Conservation (phyloP, 64 coral and sea anemone genomes). For the Pachyseris speciosa region DNA sequence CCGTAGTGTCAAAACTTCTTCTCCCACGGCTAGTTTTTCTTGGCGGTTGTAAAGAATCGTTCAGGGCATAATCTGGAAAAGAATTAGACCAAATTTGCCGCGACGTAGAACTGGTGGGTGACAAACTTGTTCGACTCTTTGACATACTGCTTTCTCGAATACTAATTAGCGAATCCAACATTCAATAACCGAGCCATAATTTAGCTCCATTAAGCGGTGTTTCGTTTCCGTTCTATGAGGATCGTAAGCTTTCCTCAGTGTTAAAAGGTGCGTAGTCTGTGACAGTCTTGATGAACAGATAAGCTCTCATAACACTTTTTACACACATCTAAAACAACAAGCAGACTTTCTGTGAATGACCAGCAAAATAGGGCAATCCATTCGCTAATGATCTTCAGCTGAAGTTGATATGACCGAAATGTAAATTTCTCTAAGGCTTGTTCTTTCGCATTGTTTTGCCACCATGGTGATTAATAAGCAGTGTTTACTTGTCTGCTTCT, state of each 20-base stretch:
- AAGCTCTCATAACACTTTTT: not conserved
- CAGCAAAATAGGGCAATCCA: constrained; percentile 39
- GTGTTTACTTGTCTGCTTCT: not conserved
- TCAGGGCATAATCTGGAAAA: not conserved
- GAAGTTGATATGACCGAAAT: constrained; percentile 46
- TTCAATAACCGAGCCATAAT: not conserved
- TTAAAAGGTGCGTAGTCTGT: not conserved
- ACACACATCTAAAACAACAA: not conserved
- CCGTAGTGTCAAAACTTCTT: constrained; percentile 15
- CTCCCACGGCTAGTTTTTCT: not conserved
- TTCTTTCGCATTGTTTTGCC: not conserved
- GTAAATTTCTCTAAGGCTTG: constrained; percentile 48
- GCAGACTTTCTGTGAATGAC: not conserved
- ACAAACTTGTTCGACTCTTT: not conserved
- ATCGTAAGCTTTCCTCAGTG: not conserved
- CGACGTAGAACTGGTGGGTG: not conserved
- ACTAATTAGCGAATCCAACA: not conserved
- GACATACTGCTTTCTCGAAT: not conserved
- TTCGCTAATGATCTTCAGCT: constrained; percentile 57
- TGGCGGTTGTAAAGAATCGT: not conserved
- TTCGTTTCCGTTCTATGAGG: not conserved
- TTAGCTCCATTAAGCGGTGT: not conserved
- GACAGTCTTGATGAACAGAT: not conserved
- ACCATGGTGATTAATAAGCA: constrained; percentile 15
- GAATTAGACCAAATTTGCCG: constrained; percentile 4